These are phyloP conservation scores for Rambutsinella grinnellia DNA, from an alignment of 2,888 invertebrate genomes.

Conservation along the genomic window DNA sequence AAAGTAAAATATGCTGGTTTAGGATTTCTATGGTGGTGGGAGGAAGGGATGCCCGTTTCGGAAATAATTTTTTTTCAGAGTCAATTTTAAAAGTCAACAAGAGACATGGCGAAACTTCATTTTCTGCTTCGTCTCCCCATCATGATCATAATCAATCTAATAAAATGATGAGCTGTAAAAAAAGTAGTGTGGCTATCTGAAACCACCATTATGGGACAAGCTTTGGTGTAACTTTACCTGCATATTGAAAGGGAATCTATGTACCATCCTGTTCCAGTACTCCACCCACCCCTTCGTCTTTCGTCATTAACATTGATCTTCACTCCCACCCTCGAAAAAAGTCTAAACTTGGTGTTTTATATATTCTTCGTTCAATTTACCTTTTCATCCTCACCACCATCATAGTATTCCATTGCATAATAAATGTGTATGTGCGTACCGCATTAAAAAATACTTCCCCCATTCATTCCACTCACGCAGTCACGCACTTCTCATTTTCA, in stretches of 20 bases:
- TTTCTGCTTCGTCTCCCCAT: neutral
- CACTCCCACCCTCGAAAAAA: slow-evolving; percentile 2
- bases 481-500: slow-evolving; percentile 13
- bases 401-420: neutral
- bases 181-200: neutral
- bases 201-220: neutral
- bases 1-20: neutral
- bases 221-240: neutral
- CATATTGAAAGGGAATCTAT: neutral
- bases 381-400: neutral
- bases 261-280: slow-evolving; percentile 12
- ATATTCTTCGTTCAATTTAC: neutral
- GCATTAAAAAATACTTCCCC: neutral
- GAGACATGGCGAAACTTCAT: neutral
- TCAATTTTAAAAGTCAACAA: too few species aligned
- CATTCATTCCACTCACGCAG: slow-evolving; percentile 14
- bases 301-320: neutral
- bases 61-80: too few species aligned
- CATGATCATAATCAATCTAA: neutral
- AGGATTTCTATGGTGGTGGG: too few species aligned
- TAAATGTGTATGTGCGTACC: slow-evolving; percentile 24
- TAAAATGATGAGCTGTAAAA: neutral
- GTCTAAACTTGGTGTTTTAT: neutral
- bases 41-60: too few species aligned
- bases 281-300: neutral